phyloP scores from a whole-genome alignment of 2,888 invertebrate species.

The Crocallis elinguaria region DNA sequence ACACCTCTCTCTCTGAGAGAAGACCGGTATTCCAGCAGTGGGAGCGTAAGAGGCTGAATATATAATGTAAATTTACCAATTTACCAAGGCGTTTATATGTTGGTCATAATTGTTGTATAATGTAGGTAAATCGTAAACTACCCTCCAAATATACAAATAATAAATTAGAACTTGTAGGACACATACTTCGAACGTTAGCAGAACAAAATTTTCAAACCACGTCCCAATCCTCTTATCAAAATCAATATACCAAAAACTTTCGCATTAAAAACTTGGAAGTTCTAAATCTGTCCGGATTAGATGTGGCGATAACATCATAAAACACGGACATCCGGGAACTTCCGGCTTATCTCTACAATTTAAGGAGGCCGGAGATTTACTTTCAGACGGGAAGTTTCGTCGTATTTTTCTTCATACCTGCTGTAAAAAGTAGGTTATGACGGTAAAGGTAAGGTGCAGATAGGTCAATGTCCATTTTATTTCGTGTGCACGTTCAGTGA shows the following conservation, averaged over 20 bases:
- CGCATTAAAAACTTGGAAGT: slow-evolving; percentile 23
- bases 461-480: slow-evolving; percentile 12
- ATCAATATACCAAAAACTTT: slow-evolving; percentile 27
- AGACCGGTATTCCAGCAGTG: no score
- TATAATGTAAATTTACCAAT: no score
- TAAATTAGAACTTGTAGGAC: no score
- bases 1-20: no score
- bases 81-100: no score
- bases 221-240: slow-evolving; percentile 13
- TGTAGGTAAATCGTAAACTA: no score
- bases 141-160: no score
- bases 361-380: slow-evolving; percentile 19
- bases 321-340: slow-evolving; percentile 23
- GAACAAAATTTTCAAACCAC: not conserved
- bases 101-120: no score
- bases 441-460: not conserved
- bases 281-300: slow-evolving; percentile 26
- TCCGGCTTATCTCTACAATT: slow-evolving; percentile 30
- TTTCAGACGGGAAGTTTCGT: slow-evolving; percentile 7
- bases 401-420: slow-evolving; percentile 27
- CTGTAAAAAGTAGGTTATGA: slow-evolving; percentile 3
- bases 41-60: no score
- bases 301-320: slow-evolving; percentile 28
- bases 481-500: no score
- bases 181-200: no score